These are phyloP conservation scores for Sceloporus undulatus DNA, from an alignment of 2,113 vertebrate species.

Conservation along the genomic window DNA sequence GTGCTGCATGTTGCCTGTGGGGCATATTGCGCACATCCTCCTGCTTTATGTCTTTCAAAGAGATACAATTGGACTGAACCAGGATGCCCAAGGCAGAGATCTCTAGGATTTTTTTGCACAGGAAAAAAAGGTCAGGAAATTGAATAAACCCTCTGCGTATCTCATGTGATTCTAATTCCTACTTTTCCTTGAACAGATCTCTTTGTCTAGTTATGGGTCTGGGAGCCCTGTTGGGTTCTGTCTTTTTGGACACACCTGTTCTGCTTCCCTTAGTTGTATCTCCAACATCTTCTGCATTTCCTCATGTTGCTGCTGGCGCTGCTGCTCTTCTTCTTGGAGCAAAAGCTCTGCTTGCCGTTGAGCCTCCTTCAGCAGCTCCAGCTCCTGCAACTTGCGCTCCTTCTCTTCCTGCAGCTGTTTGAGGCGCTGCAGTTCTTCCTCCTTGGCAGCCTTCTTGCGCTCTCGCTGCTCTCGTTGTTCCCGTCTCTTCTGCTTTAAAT, in stretches of 20 bases:
- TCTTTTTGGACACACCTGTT: conserved; percentile 80
- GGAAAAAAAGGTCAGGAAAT: not conserved
- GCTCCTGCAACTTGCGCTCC: conserved; percentile 89
- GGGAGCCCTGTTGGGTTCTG: fast-evolving
- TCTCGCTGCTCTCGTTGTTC: conserved; percentile 92
- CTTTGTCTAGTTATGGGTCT: not conserved
- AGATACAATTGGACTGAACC: not conserved
- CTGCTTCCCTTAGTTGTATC: conserved; percentile 88
- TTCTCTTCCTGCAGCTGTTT: conserved; percentile 93
- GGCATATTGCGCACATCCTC: too few species aligned
- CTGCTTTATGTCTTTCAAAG: not conserved
- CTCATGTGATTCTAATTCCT: not conserved
- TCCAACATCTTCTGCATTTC: conserved; percentile 91
- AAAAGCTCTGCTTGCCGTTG: conserved; percentile 89
- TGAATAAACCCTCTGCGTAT: too few species aligned
- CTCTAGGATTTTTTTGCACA: not conserved
- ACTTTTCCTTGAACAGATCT: not conserved
- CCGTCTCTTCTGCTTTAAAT: conserved; percentile 90
- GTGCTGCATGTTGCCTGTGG: too few species aligned
- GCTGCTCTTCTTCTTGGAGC: conserved; percentile 89
- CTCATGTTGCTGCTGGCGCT: conserved; percentile 87
- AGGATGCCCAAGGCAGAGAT: not conserved
- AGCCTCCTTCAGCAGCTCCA: conserved; percentile 93
- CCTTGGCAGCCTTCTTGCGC: conserved; percentile 84
- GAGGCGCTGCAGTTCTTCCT: conserved; percentile 89